Evolutionary conservation across 2,888 invertebrate genomes (phyloP).

Genomic region (Tiliacea citrago): DNA sequence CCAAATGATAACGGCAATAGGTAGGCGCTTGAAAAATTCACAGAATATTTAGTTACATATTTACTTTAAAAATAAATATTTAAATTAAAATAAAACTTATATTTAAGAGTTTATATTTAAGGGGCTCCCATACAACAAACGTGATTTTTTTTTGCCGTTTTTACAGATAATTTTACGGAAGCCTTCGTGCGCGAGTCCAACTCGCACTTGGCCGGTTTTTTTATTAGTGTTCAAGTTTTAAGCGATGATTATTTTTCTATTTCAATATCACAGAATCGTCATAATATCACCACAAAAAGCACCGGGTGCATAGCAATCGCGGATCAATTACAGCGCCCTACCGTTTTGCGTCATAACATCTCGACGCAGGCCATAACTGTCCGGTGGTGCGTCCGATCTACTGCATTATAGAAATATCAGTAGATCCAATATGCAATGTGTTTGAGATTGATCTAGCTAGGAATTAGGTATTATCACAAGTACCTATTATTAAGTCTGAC

Average conservation of each 20-base stretch:
- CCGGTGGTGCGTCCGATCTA: conserved; percentile 61
- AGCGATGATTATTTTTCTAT: neutral
- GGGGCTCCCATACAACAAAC: too few species aligned
- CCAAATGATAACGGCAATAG: too few species aligned
- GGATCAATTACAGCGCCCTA: conserved; percentile 83
- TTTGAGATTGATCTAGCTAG: neutral
- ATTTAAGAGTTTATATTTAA: too few species aligned
- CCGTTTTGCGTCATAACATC: conserved; percentile 86
- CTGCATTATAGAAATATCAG: conserved; percentile 22
- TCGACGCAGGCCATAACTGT: conserved; percentile 81
- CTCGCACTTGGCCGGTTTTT: too few species aligned
- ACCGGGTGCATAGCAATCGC: conserved; percentile 72
- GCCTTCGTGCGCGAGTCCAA: too few species aligned
- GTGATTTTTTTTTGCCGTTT: too few species aligned
- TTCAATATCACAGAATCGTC: conserved; percentile 35
- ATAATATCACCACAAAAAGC: conserved; percentile 53
- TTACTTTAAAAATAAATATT: too few species aligned
- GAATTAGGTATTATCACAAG: neutral
- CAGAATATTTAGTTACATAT: too few species aligned
- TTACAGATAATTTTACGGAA: too few species aligned
- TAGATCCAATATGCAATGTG: conserved; percentile 5
- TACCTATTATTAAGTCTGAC: neutral
- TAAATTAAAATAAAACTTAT: too few species aligned
- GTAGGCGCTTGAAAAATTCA: too few species aligned
- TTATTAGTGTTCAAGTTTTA: too few species aligned